Evolutionary conservation across 2,888 invertebrate species (phyloP), one percentile per base, ranked within the genome.

Genomic region (Anoncus sp.): DNA sequence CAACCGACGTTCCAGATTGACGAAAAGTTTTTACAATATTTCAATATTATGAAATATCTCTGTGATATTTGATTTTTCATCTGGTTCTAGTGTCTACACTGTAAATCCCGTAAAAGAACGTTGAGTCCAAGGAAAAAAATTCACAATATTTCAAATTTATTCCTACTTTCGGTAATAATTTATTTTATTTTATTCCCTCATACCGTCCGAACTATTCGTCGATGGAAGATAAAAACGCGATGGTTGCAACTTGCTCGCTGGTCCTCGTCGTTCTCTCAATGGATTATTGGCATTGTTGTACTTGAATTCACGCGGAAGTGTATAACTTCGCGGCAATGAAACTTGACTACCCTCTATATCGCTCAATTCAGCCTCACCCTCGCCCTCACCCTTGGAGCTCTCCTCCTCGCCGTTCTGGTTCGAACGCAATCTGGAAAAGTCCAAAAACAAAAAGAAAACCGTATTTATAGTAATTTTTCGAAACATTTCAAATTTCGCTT

Each of bases 151-250:
- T n/a, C n/a, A 31, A 31, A 31, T 5, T 31, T 31, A 31, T 31
- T n/a, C n/a, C n/a, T n/a, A n/a, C n/a, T n/a, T 31, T 31, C 3
- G 31, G 3, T 18, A 18, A 18, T 47, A 16, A 47, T 3, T 18
- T 47, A 16, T 16, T 47, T 12, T 38, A 18, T 38, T 31, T 55
- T 31, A 2, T 6, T 1, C 9, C 24, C 27, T 16, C 59, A 10
- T 88, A 95, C 97, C 97, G 87, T 97, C 97, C 84, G 97, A 97
- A 85, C 97, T 97, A 87, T 97, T 97, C 43, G 96, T 97, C 83
- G 96, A 96, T 10, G 96, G 95, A 22, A 96, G 93, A 85, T 95
- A 95, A 80, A 95, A 94, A 2, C 89, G 87, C 9, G 90, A 88
- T 4, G 88, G 82, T 24, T 86, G 84, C 43, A 86, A 65, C 88